Percentiles rank a stretch among this genome's conserved stretches.
Conservation (phyloP, 2,113 vertebrate species). For the Emydura subglobosa region DNA sequence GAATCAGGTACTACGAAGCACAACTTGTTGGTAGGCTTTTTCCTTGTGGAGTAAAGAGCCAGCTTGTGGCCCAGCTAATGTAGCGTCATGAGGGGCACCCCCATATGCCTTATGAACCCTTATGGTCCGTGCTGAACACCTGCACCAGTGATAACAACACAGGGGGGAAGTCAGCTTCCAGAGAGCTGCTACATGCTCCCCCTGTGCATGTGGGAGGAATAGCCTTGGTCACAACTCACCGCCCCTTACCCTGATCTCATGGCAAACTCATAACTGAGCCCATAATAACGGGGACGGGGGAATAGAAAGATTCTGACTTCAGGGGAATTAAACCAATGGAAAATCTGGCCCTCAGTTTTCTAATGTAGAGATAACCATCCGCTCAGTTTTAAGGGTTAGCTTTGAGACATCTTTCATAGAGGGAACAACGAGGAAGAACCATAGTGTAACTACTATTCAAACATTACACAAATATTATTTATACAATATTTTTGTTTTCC, state of each 20-base stretch:
- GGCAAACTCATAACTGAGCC: neutral
- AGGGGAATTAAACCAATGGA: neutral
- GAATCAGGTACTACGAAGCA: neutral
- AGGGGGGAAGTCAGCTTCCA: neutral
- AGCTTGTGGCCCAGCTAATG: neutral
- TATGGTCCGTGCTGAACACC: neutral
- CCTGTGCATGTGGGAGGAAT: neutral
- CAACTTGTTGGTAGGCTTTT: neutral
- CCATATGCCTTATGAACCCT: neutral
- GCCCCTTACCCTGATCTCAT: neutral
- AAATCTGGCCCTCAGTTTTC: neutral
- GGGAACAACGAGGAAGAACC: neutral
- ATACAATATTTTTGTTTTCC: neutral
- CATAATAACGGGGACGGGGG: neutral
- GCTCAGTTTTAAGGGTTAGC: neutral
- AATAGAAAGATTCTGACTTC: neutral
- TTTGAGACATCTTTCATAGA: neutral
- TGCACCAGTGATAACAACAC: neutral
- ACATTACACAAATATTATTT: neutral
- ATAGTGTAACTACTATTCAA: neutral
- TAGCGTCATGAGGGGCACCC: neutral
- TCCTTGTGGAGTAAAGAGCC: neutral
- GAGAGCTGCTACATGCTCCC: neutral
- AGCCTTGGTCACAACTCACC: rapidly evolving
- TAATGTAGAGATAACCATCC: neutral